Base-by-base conservation (phyloP, 2,888 invertebrate species). In the Andrena chrysosceles region DNA sequence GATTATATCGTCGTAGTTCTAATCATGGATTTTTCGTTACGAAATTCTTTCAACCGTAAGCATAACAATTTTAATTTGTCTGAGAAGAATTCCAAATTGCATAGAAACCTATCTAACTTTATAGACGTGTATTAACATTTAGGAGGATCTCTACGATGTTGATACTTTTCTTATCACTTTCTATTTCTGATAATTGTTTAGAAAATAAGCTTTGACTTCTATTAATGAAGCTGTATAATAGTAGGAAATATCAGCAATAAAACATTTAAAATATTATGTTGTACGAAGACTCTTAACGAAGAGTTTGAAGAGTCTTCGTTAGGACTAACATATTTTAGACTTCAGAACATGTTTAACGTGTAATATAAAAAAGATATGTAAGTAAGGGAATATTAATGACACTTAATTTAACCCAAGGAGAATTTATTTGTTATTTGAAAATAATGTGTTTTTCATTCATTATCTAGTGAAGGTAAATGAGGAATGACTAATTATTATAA, bases 1-100 rank as follows among this genome's bases (percentile, higher is more conserved):
- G 72, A 68, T 72, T 63, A 13, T 8, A 49, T 31, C 4, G 16
- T 42, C 16, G 10, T 10, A 33, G 7, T 3, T 16, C 20, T 2
- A 60, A 66, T 10, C 48, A 84, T 84, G 83, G 78, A 75, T 63
- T 75, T 84, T 31, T 83, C 83, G 26, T 56, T 84, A 20, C 33
- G 59, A 77, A 84, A 72, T 71, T 78, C 71, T 54, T 33, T 84
- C 26, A 74, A 78, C 33, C 83, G 78, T 84, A 83, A 83, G 83
- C 63, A 52, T 68, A 23, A 26, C 13, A 62, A 60, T 66, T 49
- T 33, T 68, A 67, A 54, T 62, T 62, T 71, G 7, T 26, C 10
- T 33, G 52, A 59, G 48, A 49, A 16, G 66, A 33, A 62, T 52
- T 42, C n/a, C 0, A 29, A 64, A 59, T 20, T 60, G n/a, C n/a